Evolutionary conservation across 2,888 invertebrate genomes (phyloP).

Genomic region (Pristionchus maxplancki): DNA sequence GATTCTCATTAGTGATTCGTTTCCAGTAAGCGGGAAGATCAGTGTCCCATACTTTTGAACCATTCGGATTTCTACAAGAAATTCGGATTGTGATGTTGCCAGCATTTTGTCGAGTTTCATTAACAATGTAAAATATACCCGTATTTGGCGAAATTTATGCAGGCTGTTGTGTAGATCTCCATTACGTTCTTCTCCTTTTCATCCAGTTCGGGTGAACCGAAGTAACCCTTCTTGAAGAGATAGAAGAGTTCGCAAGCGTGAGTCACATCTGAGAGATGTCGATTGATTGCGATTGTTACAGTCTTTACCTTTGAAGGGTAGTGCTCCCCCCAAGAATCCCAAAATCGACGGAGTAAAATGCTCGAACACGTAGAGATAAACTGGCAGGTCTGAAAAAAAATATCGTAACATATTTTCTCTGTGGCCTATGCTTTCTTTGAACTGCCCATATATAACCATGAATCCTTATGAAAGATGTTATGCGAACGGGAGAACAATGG

Average conservation of each 20-base stretch:
- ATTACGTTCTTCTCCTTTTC: neutral
- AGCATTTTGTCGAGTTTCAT: too few species aligned
- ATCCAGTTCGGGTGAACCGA: neutral
- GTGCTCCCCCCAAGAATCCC: neutral
- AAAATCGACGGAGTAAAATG: neutral
- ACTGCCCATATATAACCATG: too few species aligned
- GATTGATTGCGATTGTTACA: too few species aligned
- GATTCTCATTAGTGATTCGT: neutral
- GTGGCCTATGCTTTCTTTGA: too few species aligned
- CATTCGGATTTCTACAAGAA: neutral
- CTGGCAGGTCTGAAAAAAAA: neutral
- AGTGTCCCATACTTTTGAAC: neutral
- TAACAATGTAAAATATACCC: too few species aligned
- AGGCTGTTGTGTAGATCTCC: neutral
- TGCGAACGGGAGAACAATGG: too few species aligned
- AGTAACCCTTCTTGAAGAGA: conserved; percentile 15
- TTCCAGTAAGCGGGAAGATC: neutral
- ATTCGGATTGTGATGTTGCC: too few species aligned
- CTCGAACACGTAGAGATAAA: conserved; percentile 11
- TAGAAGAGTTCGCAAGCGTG: conserved; percentile 12
- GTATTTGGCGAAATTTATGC: conserved; percentile 19
- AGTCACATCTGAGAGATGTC: neutral
- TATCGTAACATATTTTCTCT: too few species aligned
- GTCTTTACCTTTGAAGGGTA: neutral
- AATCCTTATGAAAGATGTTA: too few species aligned